phyloP scores from a whole-genome alignment of 1,140 invertebrate genomes.

The Drosophila hydei region DNA sequence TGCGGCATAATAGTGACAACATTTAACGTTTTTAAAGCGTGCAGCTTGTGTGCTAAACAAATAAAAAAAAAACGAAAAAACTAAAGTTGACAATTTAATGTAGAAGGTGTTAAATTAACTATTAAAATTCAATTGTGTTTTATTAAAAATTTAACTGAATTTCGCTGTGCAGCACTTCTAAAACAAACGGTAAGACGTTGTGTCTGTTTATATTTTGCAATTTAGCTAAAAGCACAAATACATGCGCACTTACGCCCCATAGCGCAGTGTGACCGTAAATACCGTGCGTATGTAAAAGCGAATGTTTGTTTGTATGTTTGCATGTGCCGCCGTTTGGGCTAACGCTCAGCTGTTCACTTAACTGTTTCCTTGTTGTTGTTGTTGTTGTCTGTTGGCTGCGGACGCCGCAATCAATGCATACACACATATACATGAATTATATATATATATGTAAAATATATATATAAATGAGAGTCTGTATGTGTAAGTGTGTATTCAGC shows the following conservation, averaged over 20 bases:
- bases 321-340: slow-evolving; percentile 40
- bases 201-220: slow-evolving; percentile 52
- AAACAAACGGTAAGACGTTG: slow-evolving; percentile 45
- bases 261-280: slow-evolving; percentile 29
- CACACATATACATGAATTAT: background rate
- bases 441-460: background rate
- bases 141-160: slow-evolving; percentile 11
- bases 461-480: background rate
- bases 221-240: slow-evolving; percentile 49
- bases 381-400: slow-evolving; percentile 27
- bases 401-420: slow-evolving; percentile 24
- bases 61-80: background rate
- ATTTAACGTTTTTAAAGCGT: slow-evolving; percentile 2
- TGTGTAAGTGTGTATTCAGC: background rate
- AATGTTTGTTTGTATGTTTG: slow-evolving; percentile 11
- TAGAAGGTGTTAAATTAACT: background rate
- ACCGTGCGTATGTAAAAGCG: slow-evolving; percentile 2
- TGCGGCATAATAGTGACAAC: slow-evolving; percentile 33
- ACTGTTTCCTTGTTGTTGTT: slow-evolving; percentile 39
- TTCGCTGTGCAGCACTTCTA: slow-evolving; percentile 9
- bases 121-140: background rate
- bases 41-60: background rate
- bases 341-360: slow-evolving; percentile 59
- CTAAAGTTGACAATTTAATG: background rate
- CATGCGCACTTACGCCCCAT: slow-evolving; percentile 34